Evolutionary conservation across 2,888 invertebrate genomes (phyloP).

Genomic region (Ceriagrion tenellum): DNA sequence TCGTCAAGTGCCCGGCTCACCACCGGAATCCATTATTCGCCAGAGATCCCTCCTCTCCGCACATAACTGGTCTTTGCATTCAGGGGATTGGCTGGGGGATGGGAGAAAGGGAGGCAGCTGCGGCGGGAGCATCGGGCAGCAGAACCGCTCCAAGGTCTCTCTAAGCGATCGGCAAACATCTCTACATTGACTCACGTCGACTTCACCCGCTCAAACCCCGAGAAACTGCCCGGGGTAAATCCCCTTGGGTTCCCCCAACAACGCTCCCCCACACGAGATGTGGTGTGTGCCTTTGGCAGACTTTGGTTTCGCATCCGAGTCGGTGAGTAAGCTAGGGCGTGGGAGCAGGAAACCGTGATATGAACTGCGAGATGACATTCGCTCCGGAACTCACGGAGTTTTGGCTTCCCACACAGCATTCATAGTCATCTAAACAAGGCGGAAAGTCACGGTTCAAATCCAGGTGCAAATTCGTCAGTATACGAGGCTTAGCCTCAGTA

Average conservation of each 20-base stretch:
- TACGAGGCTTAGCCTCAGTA: too few species aligned
- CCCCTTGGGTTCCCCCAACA: not conserved
- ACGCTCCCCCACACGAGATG: not conserved
- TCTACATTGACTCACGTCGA: not conserved
- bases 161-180: not conserved
- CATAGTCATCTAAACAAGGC: too few species aligned
- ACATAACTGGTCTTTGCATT: not conserved
- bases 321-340: not conserved
- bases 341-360: not conserved
- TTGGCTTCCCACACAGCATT: too few species aligned
- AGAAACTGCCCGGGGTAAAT: not conserved
- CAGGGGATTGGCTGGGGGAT: too few species aligned
- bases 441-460: too few species aligned
- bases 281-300: not conserved
- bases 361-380: not conserved
- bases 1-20: not conserved
- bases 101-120: not conserved
- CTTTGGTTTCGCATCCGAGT: not conserved
- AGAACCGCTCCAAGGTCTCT: not conserved
- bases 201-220: not conserved
- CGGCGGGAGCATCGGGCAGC: not conserved
- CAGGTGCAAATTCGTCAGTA: too few species aligned
- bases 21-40: not conserved
- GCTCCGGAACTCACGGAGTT: too few species aligned
- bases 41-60: not conserved